Evolutionary conservation across 2,113 vertebrate species (phyloP).

Genomic region (Aptenodytes forsteri): DNA sequence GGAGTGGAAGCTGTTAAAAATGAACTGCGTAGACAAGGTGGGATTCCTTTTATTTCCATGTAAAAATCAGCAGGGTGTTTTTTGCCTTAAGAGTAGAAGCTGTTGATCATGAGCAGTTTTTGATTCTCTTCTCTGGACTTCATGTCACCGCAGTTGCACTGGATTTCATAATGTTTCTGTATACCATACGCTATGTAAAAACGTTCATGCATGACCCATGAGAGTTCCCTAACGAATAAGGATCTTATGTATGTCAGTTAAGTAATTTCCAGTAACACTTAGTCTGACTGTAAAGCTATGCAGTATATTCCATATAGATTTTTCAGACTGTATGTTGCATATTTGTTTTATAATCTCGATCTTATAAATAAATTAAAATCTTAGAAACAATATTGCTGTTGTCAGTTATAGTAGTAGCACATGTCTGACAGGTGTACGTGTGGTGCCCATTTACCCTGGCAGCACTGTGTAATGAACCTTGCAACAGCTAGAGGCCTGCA

Average conservation of each 20-base stretch:
- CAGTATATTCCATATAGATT: background rate
- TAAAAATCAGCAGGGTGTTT: background rate
- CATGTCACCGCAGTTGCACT: background rate
- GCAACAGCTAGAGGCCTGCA: background rate
- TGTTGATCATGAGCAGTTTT: background rate
- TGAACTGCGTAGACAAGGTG: slow-evolving; percentile 95
- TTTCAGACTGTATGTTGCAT: background rate
- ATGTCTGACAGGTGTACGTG: background rate
- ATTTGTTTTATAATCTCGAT: background rate
- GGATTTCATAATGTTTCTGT: background rate
- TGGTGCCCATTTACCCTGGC: background rate
- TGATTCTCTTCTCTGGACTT: background rate
- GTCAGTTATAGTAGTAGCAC: background rate
- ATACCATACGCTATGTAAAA: background rate
- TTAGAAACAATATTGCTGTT: background rate
- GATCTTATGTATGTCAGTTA: background rate
- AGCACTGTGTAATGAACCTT: background rate
- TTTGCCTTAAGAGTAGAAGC: background rate
- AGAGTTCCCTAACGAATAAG: background rate
- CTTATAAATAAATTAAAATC: background rate
- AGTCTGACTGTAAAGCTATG: background rate
- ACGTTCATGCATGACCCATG: background rate
- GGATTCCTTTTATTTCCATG: slow-evolving; percentile 27
- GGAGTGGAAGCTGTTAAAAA: slow-evolving; percentile 98
- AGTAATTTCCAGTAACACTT: background rate